A percentile compares a stretch with the other conserved stretches of the same genome.
Evolutionary conservation across 2,888 invertebrate genomes (phyloP).

Genomic region (Ectropis crepuscularia): DNA sequence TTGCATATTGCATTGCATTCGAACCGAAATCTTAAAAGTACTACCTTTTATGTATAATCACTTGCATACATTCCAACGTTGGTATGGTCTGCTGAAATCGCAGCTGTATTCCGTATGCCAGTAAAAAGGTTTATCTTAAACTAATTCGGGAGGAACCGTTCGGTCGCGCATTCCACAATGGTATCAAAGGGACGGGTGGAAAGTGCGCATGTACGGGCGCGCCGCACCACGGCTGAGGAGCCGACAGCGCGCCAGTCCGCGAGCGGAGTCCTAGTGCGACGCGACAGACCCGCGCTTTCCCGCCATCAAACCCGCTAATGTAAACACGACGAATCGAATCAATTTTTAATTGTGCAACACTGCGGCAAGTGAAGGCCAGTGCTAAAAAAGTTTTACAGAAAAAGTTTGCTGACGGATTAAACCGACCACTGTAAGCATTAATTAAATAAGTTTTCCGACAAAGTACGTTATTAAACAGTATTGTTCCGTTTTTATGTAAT

Average conservation of each 20-base stretch:
- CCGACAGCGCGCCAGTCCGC: slow-evolving; percentile 66
- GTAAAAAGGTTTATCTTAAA: slow-evolving; percentile 69
- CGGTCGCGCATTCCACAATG: slow-evolving; percentile 71
- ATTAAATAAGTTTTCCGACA: not conserved
- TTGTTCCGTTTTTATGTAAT: not conserved
- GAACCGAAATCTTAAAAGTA: too few species aligned
- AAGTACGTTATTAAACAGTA: not conserved
- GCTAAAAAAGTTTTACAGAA: slow-evolving; percentile 52
- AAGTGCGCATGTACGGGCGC: slow-evolving; percentile 76
- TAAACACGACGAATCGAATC: slow-evolving; percentile 57
- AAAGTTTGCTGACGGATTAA: slow-evolving; percentile 42
- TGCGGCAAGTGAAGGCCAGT: slow-evolving; percentile 53
- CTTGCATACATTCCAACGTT: too few species aligned
- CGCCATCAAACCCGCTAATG: slow-evolving; percentile 52
- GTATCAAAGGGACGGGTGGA: slow-evolving; percentile 65
- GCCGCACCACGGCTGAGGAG: slow-evolving; percentile 58
- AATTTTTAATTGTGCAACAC: slow-evolving; percentile 41
- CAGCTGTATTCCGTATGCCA: slow-evolving; percentile 40
- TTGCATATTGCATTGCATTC: too few species aligned
- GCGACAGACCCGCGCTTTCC: slow-evolving; percentile 50
- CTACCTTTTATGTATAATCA: too few species aligned
- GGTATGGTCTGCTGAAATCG: too few species aligned
- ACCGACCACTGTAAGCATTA: slow-evolving; percentile 38
- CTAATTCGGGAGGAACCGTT: slow-evolving; percentile 68
- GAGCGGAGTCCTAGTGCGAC: slow-evolving; percentile 58